These are phyloP conservation scores for Dufourea novaeangliae DNA, from an alignment of 1,140 invertebrate species.

Conservation along the genomic window DNA sequence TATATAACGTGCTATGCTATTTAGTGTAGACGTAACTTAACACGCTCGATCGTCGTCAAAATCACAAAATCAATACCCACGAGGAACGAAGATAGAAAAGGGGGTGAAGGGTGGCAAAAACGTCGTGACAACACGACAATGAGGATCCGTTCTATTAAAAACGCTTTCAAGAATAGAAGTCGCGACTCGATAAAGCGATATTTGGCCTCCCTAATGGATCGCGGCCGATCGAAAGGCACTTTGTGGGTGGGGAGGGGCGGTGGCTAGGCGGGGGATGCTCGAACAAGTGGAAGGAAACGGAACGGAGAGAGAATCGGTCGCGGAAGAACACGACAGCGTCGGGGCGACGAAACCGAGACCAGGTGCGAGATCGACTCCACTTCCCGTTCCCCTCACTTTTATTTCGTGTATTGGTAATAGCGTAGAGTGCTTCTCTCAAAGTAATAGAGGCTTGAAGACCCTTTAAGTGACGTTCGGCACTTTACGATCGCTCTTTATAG, in stretches of 20 bases:
- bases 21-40: not conserved
- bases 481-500: conserved; percentile 68
- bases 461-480: conserved; percentile 71
- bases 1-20: too few species aligned
- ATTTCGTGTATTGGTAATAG: conserved; percentile 75
- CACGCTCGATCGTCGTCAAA: not conserved
- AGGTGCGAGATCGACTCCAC: not conserved
- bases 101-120: not conserved
- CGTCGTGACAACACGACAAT: not conserved
- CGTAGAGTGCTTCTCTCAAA: conserved; percentile 70
- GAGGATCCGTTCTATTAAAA: conserved; percentile 55
- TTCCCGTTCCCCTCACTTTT: conserved; percentile 26
- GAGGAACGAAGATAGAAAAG: not conserved
- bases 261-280: not conserved
- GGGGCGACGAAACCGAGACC: conserved; percentile 37
- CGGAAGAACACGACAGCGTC: not conserved
- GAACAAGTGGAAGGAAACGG: conserved; percentile 39
- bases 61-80: not conserved
- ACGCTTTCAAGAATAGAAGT: conserved; percentile 52
- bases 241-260: conserved; percentile 25
- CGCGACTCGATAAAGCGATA: conserved; percentile 56
- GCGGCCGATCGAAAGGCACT: conserved; percentile 48
- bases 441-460: conserved; percentile 68
- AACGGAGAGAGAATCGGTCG: conserved; percentile 16
- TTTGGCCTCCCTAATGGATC: conserved; percentile 51